Conservation (phyloP, 2,888 invertebrate genomes). For the Polymixis lichenea region DNA sequence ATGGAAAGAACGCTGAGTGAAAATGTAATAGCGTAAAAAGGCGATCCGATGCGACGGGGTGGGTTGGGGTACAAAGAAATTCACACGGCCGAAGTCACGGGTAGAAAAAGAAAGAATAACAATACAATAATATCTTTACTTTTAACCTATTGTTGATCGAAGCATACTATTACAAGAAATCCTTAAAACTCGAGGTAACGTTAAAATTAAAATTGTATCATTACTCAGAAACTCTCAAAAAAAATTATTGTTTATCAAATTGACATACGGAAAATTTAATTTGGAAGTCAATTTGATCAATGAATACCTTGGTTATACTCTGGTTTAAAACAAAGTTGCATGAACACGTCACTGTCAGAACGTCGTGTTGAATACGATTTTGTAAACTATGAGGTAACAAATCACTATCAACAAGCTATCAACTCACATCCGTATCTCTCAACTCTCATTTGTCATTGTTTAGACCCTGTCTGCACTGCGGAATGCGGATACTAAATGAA, state of each 20-base stretch:
- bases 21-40: too few relatives aligned
- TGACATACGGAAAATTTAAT: background rate
- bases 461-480: slow-evolving; percentile 10
- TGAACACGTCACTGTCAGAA: background rate
- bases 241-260: background rate
- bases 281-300: background rate
- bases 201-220: too few relatives aligned
- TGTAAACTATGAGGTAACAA: slow-evolving; percentile 6
- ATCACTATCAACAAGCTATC: slow-evolving; percentile 11
- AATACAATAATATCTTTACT: background rate
- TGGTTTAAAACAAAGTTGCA: background rate
- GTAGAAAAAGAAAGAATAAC: background rate
- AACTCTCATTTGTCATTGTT: slow-evolving; percentile 14
- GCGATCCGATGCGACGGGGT: too few relatives aligned
- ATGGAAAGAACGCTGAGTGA: too few relatives aligned
- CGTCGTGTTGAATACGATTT: background rate
- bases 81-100: too few relatives aligned
- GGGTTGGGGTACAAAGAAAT: too few relatives aligned
- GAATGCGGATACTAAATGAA: slow-evolving; percentile 8
- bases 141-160: too few relatives aligned
- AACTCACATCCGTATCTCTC: background rate
- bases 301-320: background rate
- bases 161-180: background rate
- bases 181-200: background rate
- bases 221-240: too few relatives aligned